phyloP scores from a whole-genome alignment of 1,140 invertebrate species.

The Cylas formicarius region DNA sequence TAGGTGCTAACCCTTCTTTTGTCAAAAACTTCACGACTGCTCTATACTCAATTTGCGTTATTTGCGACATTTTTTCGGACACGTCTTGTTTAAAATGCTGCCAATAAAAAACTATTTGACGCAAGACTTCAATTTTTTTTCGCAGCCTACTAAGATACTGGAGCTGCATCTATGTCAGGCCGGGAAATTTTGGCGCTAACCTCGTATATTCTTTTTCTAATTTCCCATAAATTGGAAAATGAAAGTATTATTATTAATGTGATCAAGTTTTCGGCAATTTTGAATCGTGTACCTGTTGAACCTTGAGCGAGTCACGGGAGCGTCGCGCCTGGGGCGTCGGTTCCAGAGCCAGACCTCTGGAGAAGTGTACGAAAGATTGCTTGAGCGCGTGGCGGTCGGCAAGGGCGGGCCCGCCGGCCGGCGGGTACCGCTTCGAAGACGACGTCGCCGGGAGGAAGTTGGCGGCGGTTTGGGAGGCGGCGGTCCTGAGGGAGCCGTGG shows the following conservation, averaged over 20 bases:
- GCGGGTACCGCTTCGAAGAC: constrained; percentile 29
- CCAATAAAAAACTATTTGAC: too few species aligned
- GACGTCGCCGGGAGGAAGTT: constrained; percentile 11
- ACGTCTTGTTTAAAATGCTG: too few species aligned
- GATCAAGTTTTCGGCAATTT: too few species aligned
- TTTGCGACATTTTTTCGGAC: too few species aligned
- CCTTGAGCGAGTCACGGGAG: constrained; percentile 24
- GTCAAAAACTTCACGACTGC: too few species aligned
- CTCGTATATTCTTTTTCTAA: background rate
- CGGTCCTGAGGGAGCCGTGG: constrained; percentile 33
- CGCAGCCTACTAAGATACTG: too few species aligned
- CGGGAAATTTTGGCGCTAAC: too few species aligned
- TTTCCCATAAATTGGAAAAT: background rate
- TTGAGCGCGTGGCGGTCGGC: constrained; percentile 55
- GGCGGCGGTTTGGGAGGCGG: constrained; percentile 38
- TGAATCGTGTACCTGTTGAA: constrained; percentile 27
- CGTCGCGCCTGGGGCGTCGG: constrained; percentile 19
- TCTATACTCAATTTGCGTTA: too few species aligned
- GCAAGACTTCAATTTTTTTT: too few species aligned
- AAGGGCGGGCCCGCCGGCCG: constrained; percentile 35
- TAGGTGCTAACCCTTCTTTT: too few species aligned
- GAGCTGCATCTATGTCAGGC: too few species aligned
- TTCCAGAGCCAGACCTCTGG: constrained; percentile 48
- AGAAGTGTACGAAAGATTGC: constrained; percentile 63
- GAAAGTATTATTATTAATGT: background rate